A percentile compares a stretch with the other conserved stretches of the same genome.
Evolutionary conservation across 2,797 vertebrate species (phyloP).

Genomic region (Rhadinocentrus ornatus): DNA sequence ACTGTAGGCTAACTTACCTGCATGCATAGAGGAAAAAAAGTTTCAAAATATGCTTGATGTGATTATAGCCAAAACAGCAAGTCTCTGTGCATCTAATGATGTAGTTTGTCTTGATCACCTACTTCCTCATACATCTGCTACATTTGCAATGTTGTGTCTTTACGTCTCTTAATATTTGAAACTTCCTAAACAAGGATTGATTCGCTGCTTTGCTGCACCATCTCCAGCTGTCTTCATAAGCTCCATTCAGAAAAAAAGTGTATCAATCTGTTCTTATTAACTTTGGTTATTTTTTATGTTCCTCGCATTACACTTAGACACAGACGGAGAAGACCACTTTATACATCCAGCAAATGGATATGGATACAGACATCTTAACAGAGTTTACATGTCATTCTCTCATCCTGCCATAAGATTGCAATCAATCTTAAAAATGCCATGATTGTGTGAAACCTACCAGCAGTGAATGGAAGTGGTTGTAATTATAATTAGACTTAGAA

Average conservation of each 20-base stretch:
- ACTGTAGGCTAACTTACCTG: constrained; percentile 3
- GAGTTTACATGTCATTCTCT: no score
- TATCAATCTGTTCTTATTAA: not conserved
- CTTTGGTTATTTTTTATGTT: no score
- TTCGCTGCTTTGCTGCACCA: not conserved
- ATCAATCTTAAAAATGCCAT: no score
- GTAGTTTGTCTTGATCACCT: constrained; percentile 13
- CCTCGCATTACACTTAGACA: no score
- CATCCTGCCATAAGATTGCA: no score
- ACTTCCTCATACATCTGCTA: constrained; percentile 2
- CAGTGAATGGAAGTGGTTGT: no score
- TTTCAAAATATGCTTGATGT: constrained; percentile 13
- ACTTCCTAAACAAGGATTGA: not conserved
- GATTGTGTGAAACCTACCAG: no score
- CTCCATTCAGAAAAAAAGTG: not conserved
- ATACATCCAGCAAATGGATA: no score
- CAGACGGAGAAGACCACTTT: no score
- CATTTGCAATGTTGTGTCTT: constrained; percentile 17
- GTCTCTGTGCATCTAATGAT: not conserved
- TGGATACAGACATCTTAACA: no score
- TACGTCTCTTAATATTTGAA: constrained; percentile 1
- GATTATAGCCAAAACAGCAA: constrained; percentile 9
- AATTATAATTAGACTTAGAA: no score
- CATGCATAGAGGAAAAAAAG: not conserved
- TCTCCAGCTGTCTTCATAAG: constrained; percentile 10